Evolutionary conservation across 2,113 vertebrate genomes (phyloP), one percentile per base, ranked within the genome.

Genomic region (Penelope pileata): DNA sequence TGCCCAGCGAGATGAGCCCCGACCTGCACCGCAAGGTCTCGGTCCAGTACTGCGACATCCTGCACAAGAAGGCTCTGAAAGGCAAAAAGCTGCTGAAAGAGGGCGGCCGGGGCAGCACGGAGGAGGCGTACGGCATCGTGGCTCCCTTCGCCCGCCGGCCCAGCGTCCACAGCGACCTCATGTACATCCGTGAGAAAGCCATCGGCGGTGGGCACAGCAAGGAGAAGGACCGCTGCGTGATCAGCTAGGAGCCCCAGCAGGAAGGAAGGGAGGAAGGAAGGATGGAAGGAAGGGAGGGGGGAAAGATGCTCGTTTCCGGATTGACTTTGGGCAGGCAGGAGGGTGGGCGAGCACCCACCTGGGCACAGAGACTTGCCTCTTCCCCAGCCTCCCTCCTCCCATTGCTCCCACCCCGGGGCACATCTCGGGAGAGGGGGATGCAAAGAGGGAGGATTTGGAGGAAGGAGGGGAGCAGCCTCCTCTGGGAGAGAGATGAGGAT

Each of bases 1-100:
- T 99, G 82, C 99, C 99, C 13, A 98, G 99, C 59, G 99, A 99
- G 87, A 99, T 99, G 99, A 99, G 99, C 97, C 99, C 99, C 0
- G 99, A 99, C 97, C 97, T 99, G 22, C 99, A 99, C 97, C 98
- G 99, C 74, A 99, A 99, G 67, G 98, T 99, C 38, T 99, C 99
- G 1, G 98, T 99, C 84, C 99, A 99, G 96, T 98, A 99, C 97
- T 99, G 99, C 38, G 99, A 99, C 96, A 98, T 99, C 94, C 97
- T 99, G 95, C 99, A 98, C 91, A 98, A 98, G 79, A 99, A 99
- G 93, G 98, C 98, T 0, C 86, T 99, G 94, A 98, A 99, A 60
- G 98, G 95, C 96, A 98, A 98, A 91, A 99, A 99, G 92, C 88
- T 98, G 83, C 50, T 98, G 88, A 99, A 99, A 50, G 99, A 99